Evolutionary conservation across 2,113 vertebrate species (phyloP), one percentile per base, ranked within the genome.

Genomic region (Corythornis cristatus): DNA sequence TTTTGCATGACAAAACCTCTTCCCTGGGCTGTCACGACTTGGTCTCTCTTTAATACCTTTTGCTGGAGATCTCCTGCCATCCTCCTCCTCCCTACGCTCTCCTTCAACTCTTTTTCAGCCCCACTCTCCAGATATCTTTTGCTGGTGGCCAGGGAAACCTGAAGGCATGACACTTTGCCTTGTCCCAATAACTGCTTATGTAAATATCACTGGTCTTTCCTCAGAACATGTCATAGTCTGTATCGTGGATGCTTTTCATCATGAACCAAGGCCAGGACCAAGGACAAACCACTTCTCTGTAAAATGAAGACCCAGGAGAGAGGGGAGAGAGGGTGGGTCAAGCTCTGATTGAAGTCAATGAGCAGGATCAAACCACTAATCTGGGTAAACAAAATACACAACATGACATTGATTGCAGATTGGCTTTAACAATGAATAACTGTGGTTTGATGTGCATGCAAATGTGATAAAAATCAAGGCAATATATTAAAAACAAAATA

Each of bases 341-440:
- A 82, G 74, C 67, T 70, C 88, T 92, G 72, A 83, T 35, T 87
- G 88, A 96, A 95, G 92, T 94, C 89, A 95, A 71, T 76, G 80
- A 94, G 85, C 71, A 77, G 58, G 80, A 93, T 90, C 91, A 96
- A 96, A 81, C 88, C 37, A 71, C 95, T 95, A 92, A 95, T 96
- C 89, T 90, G 71, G 65, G 86, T 88, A 97, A 97, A 96, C 96
- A 96, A 94, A 93, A 93, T 84, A 86, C 57, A 97, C 95, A 97
- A 97, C 97, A 96, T 83, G 42, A 92, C 96, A 98, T 95, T 97
- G 98, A 98, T 97, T 97, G 96, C 88, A 94, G 96, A 97, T 96
- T 96, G 96, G 96, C 95, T 97, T 97, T 96, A 98, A 97, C 93
- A 98, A 97, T 96, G 96, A 97, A 94, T 97, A 97, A 98, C 95